Base-by-base conservation (phyloP, 1,140 invertebrate genomes). In the Vanessa atalanta region DNA sequence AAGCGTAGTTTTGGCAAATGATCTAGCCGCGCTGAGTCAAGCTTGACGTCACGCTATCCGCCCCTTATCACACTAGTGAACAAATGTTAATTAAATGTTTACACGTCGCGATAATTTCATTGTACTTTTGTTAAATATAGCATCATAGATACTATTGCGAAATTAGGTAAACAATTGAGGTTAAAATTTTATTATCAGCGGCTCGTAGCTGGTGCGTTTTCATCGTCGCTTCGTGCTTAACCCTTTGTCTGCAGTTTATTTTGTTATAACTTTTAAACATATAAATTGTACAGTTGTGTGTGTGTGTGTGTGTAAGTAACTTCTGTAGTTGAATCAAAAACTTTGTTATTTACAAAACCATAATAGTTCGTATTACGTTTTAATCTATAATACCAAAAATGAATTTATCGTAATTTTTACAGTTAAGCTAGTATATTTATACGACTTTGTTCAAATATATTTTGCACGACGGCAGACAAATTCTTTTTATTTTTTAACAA, bases 31-130 rank as follows among this genome's bases (percentile, higher is more conserved):
- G 50, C 20, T 73, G 73, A 76, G 43, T 76, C 73, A 74, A 57
- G 47, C 11, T 20, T 80, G 69, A 68, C 78, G 76, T 80, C 70
- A 72, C 65, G 26, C 16, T 43, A 57, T 57, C 53, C 53, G 16
- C 53, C 26, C 61, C 72, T 79, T 77, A 80, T 80, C 72, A 65
- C 61, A 64, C 66, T 47, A 65, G 60, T 70, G 69, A 63, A 23
- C 48, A 57, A 72, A 75, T 75, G 67, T 65, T 70, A 75, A 79
- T 80, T 78, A 70, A 78, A 76, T 78, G 70, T 78, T 76, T 78
- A 69, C 53, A 70, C 23, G 48, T 57, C 26, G 66, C 61, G 76
- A 77, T 73, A 74, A 77, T 73, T 73, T 71, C 15, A 71, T 77
- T 77, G 72, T 77, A 51, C 57, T 69, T 71, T 71, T 61, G 72